phyloP scores from a whole-genome alignment of 2,888 invertebrate species.

The Lomographa bimaculata region DNA sequence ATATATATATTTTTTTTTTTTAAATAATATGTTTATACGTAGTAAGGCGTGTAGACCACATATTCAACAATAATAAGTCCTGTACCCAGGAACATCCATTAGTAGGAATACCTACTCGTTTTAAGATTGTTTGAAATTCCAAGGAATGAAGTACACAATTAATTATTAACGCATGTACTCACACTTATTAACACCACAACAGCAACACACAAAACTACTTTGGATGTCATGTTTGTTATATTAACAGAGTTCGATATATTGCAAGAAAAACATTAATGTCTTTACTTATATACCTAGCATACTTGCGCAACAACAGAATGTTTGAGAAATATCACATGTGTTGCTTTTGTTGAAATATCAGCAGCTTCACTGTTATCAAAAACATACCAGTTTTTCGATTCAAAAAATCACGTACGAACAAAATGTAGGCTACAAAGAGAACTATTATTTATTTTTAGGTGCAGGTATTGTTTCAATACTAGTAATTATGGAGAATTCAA shows the following conservation, averaged over 20 bases:
- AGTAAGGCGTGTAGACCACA: too few relatives aligned
- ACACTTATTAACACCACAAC: conserved; percentile 27
- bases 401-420: conserved; percentile 16
- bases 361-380: conserved; percentile 11
- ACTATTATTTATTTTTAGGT: too few relatives aligned
- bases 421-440: conserved; percentile 6
- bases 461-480: too few relatives aligned
- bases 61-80: too few relatives aligned
- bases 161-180: too few relatives aligned
- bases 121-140: too few relatives aligned
- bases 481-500: too few relatives aligned
- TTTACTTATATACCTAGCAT: conserved; percentile 22
- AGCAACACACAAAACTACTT: conserved; percentile 26
- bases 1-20: too few relatives aligned
- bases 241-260: conserved; percentile 7
- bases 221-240: conserved; percentile 24
- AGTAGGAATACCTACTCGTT: too few relatives aligned
- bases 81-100: too few relatives aligned
- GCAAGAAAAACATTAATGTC: neutral
- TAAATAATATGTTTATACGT: too few relatives aligned
- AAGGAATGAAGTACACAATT: too few relatives aligned
- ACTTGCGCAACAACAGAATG: conserved; percentile 19
- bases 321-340: conserved; percentile 14
- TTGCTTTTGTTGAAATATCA: conserved; percentile 15
- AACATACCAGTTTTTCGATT: neutral